Base-by-base conservation (phyloP, 2,797 vertebrate genomes). In the Syngnathus acus region DNA sequence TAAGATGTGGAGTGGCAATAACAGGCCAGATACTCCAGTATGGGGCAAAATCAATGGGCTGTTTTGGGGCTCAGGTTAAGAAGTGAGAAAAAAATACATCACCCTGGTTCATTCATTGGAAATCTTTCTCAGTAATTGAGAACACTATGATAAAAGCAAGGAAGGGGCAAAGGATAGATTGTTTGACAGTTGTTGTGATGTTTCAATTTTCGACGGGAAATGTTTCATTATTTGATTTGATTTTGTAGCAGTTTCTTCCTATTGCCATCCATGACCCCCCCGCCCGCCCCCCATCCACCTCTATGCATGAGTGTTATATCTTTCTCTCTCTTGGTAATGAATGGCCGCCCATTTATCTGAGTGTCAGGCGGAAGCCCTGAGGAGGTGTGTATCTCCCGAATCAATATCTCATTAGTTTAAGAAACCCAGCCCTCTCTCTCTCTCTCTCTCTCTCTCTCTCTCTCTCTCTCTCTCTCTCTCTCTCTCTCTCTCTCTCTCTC, bases 361-460 rank as follows among this genome's bases (percentile, higher is more conserved):
- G 76, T 83, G 80, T 84, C 81, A 82, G 72, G 64, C 64, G 66
- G 84, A 79, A 79, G 71, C 82, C 82, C 79, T 72, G 61, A 73
- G 74, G 76, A 82, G 82, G 83, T 79, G 81, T 83, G 79, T 84
- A 82, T 85, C 78, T 71, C 69, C 73, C 75, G 77, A 84, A 89
- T 89, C 86, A 89, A 89, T 88, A 89, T 82, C 83, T 89, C 84
- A 89, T 89, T 87, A 86, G 81, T 85, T 86, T 88, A 86, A 86
- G 82, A 81, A 83, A 80, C 78, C 74, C 77, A 79, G 70, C 73
- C 78, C 72, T 75, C 74, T 76, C 66, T 67, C 26, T 68, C n/a
- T 37, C 13, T n/a, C 32, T 11, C 23, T 6, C 57, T 21, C 38
- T 11, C 40, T 11, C 40, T 40, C 40, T 9, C 40, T 42, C 40